phyloP scores from a whole-genome alignment of 2,888 invertebrate genomes.

The Glyphotaelius pellucidus region DNA sequence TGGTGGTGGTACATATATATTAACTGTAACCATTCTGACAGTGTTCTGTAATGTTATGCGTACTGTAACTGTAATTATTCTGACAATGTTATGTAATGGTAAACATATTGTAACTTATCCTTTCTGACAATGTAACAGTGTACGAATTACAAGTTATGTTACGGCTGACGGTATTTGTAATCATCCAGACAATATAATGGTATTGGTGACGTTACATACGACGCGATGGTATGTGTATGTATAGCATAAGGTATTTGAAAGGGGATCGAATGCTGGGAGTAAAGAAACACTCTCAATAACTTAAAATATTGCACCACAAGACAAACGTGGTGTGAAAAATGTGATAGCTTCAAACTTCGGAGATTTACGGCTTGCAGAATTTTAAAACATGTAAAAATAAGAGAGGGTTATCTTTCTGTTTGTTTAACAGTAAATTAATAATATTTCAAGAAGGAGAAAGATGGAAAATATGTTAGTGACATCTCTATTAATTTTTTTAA shows the following conservation, averaged over 20 bases:
- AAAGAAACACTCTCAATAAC: constrained; percentile 28
- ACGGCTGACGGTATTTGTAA: not conserved
- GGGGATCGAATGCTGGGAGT: constrained; percentile 62
- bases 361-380: constrained; percentile 2
- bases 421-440: too few relatives aligned
- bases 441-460: too few relatives aligned
- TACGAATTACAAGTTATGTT: not conserved
- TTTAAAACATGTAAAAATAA: not conserved
- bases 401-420: too few relatives aligned
- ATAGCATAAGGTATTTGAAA: constrained; percentile 58
- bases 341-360: constrained; percentile 36
- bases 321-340: constrained; percentile 28
- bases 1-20: not conserved
- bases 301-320: constrained; percentile 4
- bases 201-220: not conserved
- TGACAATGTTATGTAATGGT: not conserved
- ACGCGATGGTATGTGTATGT: not conserved
- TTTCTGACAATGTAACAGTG: not conserved
- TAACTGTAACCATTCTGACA: not conserved
- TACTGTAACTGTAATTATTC: not conserved
- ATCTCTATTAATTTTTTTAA: too few relatives aligned
- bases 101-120: not conserved
- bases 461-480: too few relatives aligned
- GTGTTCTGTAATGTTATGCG: too few relatives aligned
- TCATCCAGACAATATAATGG: not conserved